Evolutionary conservation across 2,888 invertebrate species (phyloP).

Genomic region (Sericinus montela): DNA sequence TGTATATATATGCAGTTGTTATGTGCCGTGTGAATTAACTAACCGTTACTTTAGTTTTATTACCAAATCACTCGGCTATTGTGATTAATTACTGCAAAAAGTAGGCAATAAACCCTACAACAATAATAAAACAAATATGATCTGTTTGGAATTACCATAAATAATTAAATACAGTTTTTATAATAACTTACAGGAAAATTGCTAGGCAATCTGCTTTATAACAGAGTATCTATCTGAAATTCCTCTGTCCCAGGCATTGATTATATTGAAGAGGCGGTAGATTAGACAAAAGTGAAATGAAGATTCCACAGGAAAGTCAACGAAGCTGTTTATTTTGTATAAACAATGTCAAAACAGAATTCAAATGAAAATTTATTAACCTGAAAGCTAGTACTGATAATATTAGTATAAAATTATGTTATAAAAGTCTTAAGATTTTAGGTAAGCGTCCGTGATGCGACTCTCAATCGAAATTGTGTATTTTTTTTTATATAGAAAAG

Average conservation of each 20-base stretch:
- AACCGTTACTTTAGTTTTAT: too few relatives aligned
- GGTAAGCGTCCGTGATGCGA: too few relatives aligned
- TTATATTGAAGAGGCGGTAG: slow-evolving; percentile 14
- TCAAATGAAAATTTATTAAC: not conserved
- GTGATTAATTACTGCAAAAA: too few relatives aligned
- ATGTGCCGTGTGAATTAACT: too few relatives aligned
- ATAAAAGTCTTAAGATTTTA: too few relatives aligned
- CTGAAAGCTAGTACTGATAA: too few relatives aligned
- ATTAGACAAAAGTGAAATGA: slow-evolving; percentile 9
- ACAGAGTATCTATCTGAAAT: slow-evolving; percentile 13
- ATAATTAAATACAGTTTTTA: slow-evolving; percentile 8
- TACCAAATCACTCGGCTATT: too few relatives aligned
- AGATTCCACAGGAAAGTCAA: slow-evolving; percentile 6
- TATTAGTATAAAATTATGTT: too few relatives aligned
- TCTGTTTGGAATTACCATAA: slow-evolving; percentile 11
- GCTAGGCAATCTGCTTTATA: slow-evolving; percentile 17
- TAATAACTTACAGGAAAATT: slow-evolving; percentile 13
- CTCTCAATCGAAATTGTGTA: too few relatives aligned
- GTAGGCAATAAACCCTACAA: too few relatives aligned
- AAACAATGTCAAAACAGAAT: slow-evolving; percentile 2
- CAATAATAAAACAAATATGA: not conserved
- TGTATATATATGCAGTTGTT: too few relatives aligned
- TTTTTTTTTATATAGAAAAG: too few relatives aligned
- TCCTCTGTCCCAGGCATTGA: slow-evolving; percentile 11
- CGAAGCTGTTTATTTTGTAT: slow-evolving; percentile 8